Evolutionary conservation across 2,888 invertebrate species (phyloP).

Genomic region (Dynastes maya): DNA sequence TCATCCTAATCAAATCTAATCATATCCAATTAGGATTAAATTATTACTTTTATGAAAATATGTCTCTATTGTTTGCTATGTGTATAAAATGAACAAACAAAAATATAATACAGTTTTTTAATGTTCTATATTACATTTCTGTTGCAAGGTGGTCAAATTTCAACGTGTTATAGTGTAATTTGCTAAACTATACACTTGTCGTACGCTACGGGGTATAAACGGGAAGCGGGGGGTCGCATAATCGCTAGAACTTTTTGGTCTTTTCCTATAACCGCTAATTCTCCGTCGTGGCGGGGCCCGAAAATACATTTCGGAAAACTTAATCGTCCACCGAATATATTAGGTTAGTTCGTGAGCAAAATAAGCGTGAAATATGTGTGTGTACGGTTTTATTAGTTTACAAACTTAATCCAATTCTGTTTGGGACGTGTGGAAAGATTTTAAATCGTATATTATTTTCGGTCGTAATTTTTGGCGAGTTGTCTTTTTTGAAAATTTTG

Average conservation of each 20-base stretch:
- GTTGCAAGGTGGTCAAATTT: too few species aligned
- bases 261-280: slow-evolving; percentile 36
- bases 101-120: too few species aligned
- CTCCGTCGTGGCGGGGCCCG: neutral
- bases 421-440: slow-evolving; percentile 6
- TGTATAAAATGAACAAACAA: too few species aligned
- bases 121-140: too few species aligned
- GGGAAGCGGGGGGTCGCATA: slow-evolving; percentile 9
- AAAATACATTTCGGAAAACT: slow-evolving; percentile 20
- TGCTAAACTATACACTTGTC: too few species aligned
- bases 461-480: neutral
- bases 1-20: too few species aligned
- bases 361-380: slow-evolving; percentile 24
- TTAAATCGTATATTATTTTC: slow-evolving; percentile 2
- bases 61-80: too few species aligned
- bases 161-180: too few species aligned
- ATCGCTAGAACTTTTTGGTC: slow-evolving; percentile 20
- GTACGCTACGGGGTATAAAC: neutral
- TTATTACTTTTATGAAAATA: too few species aligned
- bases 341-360: slow-evolving; percentile 27
- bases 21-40: too few species aligned
- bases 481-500: slow-evolving; percentile 9
- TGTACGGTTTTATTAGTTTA: slow-evolving; percentile 15
- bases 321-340: slow-evolving; percentile 22
- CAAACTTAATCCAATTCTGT: slow-evolving; percentile 20